A percentile compares a stretch with the other conserved stretches of the same genome.
Conservation (phyloP, 2,797 vertebrate genomes). For the Onychomys arenicola region DNA sequence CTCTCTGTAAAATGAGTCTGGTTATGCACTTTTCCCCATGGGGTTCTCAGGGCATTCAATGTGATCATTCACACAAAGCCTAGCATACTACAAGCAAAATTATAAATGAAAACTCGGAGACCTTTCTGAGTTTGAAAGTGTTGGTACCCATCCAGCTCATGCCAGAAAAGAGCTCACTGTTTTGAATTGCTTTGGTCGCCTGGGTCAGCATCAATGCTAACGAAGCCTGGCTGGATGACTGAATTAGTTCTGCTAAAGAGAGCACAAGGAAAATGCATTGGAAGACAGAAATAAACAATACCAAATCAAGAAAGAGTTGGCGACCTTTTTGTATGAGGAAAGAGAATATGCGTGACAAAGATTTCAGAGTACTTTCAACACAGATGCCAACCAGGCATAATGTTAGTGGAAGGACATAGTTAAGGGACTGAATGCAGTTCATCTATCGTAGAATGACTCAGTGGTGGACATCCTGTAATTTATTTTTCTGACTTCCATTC, state of each 20-base stretch:
- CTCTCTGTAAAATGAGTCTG: conserved; percentile 13
- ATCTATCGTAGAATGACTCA: not conserved
- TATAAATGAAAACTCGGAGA: not conserved
- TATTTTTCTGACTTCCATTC: conserved; percentile 55
- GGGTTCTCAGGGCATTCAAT: not conserved
- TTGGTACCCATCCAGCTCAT: not conserved
- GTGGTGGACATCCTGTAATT: not conserved
- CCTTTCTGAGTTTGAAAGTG: not conserved
- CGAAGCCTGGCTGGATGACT: not conserved
- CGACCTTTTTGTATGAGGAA: not conserved
- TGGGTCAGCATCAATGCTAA: not conserved
- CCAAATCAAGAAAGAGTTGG: not conserved
- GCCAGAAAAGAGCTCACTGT: not conserved
- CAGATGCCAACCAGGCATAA: not conserved
- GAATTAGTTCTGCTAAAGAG: conserved; percentile 29
- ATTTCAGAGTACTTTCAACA: conserved; percentile 43
- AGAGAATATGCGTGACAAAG: not conserved
- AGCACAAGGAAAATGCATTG: not conserved
- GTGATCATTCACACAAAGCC: conserved; percentile 19
- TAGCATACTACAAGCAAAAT: not conserved
- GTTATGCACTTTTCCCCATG: not conserved
- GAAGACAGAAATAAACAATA: conserved; percentile 29
- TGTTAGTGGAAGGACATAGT: not conserved
- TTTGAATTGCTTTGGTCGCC: not conserved
- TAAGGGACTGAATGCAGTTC: not conserved